Evolutionary conservation across 1,140 invertebrate genomes (phyloP), one percentile per base, ranked within the genome.

Genomic region (Pinna nobilis): DNA sequence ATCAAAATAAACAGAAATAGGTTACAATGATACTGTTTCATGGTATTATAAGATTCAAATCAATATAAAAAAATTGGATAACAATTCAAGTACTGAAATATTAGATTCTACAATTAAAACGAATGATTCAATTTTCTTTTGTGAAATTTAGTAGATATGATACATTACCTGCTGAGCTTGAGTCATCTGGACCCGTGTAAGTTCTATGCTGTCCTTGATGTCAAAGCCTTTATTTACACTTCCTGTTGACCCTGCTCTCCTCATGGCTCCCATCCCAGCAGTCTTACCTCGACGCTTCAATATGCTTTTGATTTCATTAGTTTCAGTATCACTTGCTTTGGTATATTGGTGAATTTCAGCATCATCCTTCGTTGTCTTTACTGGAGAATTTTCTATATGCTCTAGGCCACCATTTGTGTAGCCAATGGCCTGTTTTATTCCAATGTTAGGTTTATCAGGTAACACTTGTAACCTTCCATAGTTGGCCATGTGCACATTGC

Each of bases 121-220:
- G n/a, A n/a, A n/a, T n/a, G n/a, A n/a, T n/a, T n/a, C n/a, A n/a
- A n/a, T n/a, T n/a, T n/a, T n/a, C n/a, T n/a, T n/a, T n/a, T n/a
- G n/a, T n/a, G n/a, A n/a, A n/a, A n/a, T n/a, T n/a, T n/a, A n/a
- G n/a, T n/a, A n/a, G n/a, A n/a, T n/a, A n/a, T n/a, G n/a, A 44
- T 9, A 44, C 9, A 9, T 63, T 44, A 63, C 59, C 39, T 63
- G 35, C 15, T 63, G 39, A 25, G 59, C 35, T 6, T 49, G 35
- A 23, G 47, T 28, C 32, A 70, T 41, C 44, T 82, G 77, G 41
- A 70, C 51, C 32, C 67, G 78, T 49, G 74, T 61, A 32, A 83
- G 59, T 64, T 83, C 81, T 28, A 83, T 39, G 63, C 81, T 83
- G 61, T 83, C 81, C 35, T 75, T 75, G 2, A 82, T 69, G 33